phyloP scores from a whole-genome alignment of 2,888 invertebrate species.

The Molorchus minor region DNA sequence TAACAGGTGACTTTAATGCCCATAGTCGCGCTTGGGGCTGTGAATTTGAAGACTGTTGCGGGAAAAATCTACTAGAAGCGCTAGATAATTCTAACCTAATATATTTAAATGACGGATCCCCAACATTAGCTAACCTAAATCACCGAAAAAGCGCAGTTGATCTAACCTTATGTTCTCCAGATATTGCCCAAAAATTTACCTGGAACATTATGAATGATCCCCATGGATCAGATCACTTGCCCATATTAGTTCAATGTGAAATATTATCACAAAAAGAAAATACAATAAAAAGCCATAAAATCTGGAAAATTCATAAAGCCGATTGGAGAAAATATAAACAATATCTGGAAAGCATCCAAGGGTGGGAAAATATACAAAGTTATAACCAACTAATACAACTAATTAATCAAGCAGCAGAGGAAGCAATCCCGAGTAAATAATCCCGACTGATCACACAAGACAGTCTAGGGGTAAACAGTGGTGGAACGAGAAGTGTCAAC shows the following conservation, averaged over 20 bases:
- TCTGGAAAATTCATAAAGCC: background rate
- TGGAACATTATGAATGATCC: background rate
- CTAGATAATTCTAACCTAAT: background rate
- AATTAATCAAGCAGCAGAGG: background rate
- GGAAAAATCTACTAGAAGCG: background rate
- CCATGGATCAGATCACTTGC: background rate
- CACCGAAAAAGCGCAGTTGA: background rate
- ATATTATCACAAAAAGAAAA: background rate
- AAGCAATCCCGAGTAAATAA: background rate
- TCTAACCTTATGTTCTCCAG: background rate
- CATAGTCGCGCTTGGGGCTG: background rate
- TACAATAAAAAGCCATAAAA: background rate
- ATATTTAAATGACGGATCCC: background rate
- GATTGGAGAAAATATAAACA: background rate
- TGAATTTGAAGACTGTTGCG: background rate
- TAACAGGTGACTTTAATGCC: slow-evolving; percentile 1
- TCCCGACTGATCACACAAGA: background rate
- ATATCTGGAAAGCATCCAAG: background rate
- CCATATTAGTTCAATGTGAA: background rate
- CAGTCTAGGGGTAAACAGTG: background rate
- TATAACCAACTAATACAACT: background rate
- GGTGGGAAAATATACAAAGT: background rate
- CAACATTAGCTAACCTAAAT: background rate
- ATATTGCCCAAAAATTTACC: background rate
- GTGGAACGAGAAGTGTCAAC: background rate